Conservation (phyloP, 2,113 vertebrate genomes). For the Pipa parva region DNA sequence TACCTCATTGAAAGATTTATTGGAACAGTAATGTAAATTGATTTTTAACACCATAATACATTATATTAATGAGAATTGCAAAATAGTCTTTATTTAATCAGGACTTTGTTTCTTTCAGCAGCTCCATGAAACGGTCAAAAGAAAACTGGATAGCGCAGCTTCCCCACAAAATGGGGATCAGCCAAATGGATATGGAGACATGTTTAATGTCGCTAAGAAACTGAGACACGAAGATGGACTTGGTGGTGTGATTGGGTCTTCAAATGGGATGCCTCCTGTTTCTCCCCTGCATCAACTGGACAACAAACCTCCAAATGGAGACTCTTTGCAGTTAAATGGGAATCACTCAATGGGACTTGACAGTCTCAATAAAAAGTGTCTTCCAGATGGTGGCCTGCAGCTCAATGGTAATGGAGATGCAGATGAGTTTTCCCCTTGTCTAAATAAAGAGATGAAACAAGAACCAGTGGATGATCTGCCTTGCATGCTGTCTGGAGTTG, state of each 20-base stretch:
- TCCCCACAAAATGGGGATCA: constrained; percentile 82
- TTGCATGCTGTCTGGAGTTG: constrained; percentile 78
- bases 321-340: constrained; percentile 67
- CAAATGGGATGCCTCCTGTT: constrained; percentile 71
- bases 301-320: constrained; percentile 64
- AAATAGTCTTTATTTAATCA: not conserved
- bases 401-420: constrained; percentile 59
- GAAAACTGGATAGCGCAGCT: constrained; percentile 78
- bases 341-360: constrained; percentile 61
- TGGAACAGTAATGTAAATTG: too few relatives aligned
- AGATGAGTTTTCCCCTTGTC: constrained; percentile 67
- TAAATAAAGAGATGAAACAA: constrained; percentile 89
- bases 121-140: constrained; percentile 89
- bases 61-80: not conserved
- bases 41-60: too few relatives aligned
- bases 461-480: constrained; percentile 89
- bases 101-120: constrained; percentile 59
- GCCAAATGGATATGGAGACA: constrained; percentile 81
- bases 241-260: constrained; percentile 60
- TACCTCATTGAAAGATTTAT: too few relatives aligned
- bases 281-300: constrained; percentile 70
- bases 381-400: constrained; percentile 59
- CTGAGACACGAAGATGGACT: constrained; percentile 70
- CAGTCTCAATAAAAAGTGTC: constrained; percentile 61
- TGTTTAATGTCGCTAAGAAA: constrained; percentile 82